Evolutionary conservation across 2,888 invertebrate genomes (phyloP).

Genomic region (Pycnomerus fuliginosus): DNA sequence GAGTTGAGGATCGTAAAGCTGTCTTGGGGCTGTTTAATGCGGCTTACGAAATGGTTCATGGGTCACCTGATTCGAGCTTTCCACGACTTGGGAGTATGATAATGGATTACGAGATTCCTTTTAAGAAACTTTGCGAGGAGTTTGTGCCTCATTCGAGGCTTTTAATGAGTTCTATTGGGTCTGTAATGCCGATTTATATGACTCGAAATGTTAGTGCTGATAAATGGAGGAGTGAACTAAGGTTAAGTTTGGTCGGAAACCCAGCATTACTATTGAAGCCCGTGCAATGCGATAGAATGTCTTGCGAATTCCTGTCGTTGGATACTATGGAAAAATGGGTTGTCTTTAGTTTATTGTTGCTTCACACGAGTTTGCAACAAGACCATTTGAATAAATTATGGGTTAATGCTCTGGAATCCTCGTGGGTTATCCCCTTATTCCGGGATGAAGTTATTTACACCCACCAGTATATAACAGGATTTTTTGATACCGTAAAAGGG

Average conservation of each 20-base stretch:
- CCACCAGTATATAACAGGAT: constrained; percentile 88
- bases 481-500: constrained; percentile 94
- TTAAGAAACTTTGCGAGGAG: constrained; percentile 95
- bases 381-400: constrained; percentile 86
- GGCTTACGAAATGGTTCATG: constrained; percentile 94
- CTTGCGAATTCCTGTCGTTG: constrained; percentile 94
- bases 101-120: constrained; percentile 93
- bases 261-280: constrained; percentile 94
- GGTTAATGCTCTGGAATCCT: constrained; percentile 87
- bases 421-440: constrained; percentile 92
- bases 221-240: constrained; percentile 90
- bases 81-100: constrained; percentile 97
- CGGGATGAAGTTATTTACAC: constrained; percentile 96
- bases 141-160: constrained; percentile 92
- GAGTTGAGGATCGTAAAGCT: constrained; percentile 97
- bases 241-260: constrained; percentile 89
- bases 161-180: constrained; percentile 81
- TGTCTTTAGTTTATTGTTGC: constrained; percentile 89
- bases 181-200: constrained; percentile 84
- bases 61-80: constrained; percentile 83
- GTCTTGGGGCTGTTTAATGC: constrained; percentile 96
- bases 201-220: constrained; percentile 90
- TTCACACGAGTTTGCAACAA: constrained; percentile 81
- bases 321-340: constrained; percentile 97
- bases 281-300: constrained; percentile 90